A percentile compares a stretch with the other conserved stretches of the same genome.
Conservation (phyloP, 2,888 invertebrate genomes). For the Epistrophe grossulariae region DNA sequence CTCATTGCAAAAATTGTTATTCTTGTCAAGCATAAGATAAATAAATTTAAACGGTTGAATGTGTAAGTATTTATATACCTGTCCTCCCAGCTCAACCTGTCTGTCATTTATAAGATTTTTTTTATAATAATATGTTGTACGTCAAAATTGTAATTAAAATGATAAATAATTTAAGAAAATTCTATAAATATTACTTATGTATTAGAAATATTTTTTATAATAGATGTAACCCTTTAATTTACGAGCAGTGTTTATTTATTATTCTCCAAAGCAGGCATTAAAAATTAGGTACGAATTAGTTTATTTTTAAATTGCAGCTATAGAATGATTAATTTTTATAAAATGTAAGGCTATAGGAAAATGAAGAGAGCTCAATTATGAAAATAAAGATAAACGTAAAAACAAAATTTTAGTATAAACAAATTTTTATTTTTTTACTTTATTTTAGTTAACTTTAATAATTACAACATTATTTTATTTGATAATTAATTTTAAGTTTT, state of each 20-base stretch:
- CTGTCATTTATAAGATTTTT: background rate
- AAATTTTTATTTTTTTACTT: too few relatives aligned
- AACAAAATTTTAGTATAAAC: too few relatives aligned
- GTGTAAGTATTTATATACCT: background rate
- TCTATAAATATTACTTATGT: background rate
- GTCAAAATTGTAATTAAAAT: background rate
- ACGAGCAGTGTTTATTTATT: background rate
- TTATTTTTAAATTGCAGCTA: too few relatives aligned
- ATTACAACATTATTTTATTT: too few relatives aligned
- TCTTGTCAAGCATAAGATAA: slow-evolving; percentile 24
- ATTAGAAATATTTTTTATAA: background rate
- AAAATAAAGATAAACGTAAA: too few relatives aligned
- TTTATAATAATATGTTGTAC: background rate
- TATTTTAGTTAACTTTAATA: too few relatives aligned
- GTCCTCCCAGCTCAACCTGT: slow-evolving; percentile 3
- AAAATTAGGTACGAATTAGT: too few relatives aligned
- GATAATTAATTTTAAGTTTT: too few relatives aligned
- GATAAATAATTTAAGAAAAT: background rate
- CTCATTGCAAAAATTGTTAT: background rate
- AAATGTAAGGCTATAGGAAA: too few relatives aligned
- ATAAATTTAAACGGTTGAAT: background rate
- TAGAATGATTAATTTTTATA: too few relatives aligned
- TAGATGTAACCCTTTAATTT: background rate
- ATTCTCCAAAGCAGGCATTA: too few relatives aligned
- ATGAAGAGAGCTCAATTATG: too few relatives aligned